These are phyloP conservation scores for Momotus momota DNA, from an alignment of 2,797 vertebrate genomes.

Conservation along the genomic window DNA sequence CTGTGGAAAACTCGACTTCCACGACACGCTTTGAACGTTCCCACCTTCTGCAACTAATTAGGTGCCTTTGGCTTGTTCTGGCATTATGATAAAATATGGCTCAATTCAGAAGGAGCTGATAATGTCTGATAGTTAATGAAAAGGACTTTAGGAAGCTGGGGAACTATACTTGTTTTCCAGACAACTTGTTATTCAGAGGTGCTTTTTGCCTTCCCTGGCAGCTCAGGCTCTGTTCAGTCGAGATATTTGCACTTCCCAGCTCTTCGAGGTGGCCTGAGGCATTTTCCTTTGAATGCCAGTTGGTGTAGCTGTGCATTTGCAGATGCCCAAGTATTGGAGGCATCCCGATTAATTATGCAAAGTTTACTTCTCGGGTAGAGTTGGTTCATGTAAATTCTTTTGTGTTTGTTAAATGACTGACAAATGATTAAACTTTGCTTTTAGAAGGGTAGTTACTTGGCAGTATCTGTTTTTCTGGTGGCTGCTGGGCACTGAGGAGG, in stretches of 20 bases:
- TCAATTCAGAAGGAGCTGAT: not conserved
- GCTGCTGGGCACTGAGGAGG: not conserved
- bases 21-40: not conserved
- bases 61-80: not conserved
- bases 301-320: constrained; percentile 35
- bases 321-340: not conserved
- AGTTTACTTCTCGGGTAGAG: not conserved
- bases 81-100: accelerated
- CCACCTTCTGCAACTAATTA: not conserved
- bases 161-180: not conserved
- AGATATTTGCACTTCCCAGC: not conserved
- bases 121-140: not conserved
- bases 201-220: not conserved
- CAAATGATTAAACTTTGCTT: not conserved
- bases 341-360: not conserved
- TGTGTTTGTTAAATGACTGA: constrained; percentile 25
- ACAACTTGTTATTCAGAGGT: not conserved
- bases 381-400: not conserved
- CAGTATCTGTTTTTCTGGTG: not conserved
- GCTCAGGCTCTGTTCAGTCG: not conserved
- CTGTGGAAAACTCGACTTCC: not conserved
- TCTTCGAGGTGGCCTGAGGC: not conserved
- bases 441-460: not conserved
- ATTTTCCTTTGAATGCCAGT: not conserved
- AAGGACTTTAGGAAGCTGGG: not conserved